Percentiles rank a stretch among this genome's conserved stretches.
phyloP scores from a whole-genome alignment of 2,797 vertebrate species.

The Pangasius krempfi region DNA sequence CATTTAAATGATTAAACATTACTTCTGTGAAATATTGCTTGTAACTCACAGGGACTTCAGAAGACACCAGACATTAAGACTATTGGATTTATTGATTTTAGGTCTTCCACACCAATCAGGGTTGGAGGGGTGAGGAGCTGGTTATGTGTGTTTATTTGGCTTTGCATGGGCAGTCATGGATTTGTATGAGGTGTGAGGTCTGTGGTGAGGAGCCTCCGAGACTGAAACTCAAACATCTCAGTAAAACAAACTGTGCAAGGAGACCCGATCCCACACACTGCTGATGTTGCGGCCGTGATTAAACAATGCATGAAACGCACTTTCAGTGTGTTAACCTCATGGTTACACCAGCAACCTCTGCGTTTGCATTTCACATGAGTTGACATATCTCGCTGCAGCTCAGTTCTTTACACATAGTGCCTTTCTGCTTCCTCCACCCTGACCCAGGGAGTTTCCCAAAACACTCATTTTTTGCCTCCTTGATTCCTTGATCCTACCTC shows the following conservation, averaged over 20 bases:
- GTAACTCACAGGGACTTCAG: not conserved
- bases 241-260: constrained; percentile 33
- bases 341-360: not conserved
- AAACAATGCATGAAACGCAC: not conserved
- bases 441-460: not conserved
- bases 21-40: not conserved
- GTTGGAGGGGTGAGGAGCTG: not conserved
- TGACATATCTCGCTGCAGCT: not conserved
- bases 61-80: not conserved
- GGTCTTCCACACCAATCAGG: not conserved
- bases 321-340: not conserved
- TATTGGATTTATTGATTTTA: constrained; percentile 14
- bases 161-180: not conserved
- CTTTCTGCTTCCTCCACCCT: not conserved
- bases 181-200: constrained; percentile 31
- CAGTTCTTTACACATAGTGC: not conserved
- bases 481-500: not conserved
- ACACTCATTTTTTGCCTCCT: not conserved
- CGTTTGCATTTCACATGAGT: not conserved
- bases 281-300: not conserved
- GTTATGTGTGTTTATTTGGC: constrained; percentile 6
- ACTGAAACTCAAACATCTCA: constrained; percentile 32
- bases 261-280: not conserved
- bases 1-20: not conserved
- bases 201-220: constrained; percentile 13